A percentile compares a stretch with the other conserved stretches of the same genome.
These are phyloP conservation scores for Ciona savignyi DNA, from an alignment of 23 tunicate species.

Conservation along the genomic window DNA sequence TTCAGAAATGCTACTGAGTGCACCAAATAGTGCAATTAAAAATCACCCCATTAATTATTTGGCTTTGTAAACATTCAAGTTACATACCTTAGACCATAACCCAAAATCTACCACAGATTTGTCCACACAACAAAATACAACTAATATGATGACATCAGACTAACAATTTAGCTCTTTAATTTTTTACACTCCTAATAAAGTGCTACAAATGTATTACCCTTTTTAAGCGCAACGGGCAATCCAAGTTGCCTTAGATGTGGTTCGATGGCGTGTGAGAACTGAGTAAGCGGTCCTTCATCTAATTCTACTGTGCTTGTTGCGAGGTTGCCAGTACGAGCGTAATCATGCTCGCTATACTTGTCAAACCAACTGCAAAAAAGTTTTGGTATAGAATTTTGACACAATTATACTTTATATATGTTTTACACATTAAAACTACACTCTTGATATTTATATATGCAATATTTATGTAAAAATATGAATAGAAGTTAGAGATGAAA, in stretches of 20 bases:
- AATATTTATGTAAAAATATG: too few relatives aligned
- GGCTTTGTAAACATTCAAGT: too few relatives aligned
- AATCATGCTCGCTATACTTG: slow-evolving; percentile 41
- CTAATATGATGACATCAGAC: not conserved
- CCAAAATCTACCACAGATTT: too few relatives aligned
- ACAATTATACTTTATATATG: too few relatives aligned
- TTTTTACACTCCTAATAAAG: not conserved
- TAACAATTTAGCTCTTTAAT: not conserved
- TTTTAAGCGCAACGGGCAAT: slow-evolving; percentile 72
- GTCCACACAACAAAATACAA: not conserved
- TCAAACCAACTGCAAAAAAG: slow-evolving; percentile 68
- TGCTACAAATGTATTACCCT: slow-evolving; percentile 28
- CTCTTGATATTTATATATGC: too few relatives aligned
- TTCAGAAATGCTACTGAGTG: too few relatives aligned
- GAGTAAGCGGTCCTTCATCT: slow-evolving; percentile 77
- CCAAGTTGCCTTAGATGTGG: slow-evolving; percentile 85
- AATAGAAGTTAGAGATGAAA: too few relatives aligned
- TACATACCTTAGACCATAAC: too few relatives aligned
- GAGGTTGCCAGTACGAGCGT: slow-evolving; percentile 77
- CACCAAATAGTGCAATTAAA: too few relatives aligned
- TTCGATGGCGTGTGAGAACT: slow-evolving; percentile 95
- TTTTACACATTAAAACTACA: too few relatives aligned
- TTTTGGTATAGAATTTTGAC: too few relatives aligned
- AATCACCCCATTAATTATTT: too few relatives aligned
- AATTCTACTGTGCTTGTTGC: slow-evolving; percentile 78